These are phyloP conservation scores for Caenorhabditis macrosperma DNA, from an alignment of 2,888 invertebrate species.

Conservation along the genomic window DNA sequence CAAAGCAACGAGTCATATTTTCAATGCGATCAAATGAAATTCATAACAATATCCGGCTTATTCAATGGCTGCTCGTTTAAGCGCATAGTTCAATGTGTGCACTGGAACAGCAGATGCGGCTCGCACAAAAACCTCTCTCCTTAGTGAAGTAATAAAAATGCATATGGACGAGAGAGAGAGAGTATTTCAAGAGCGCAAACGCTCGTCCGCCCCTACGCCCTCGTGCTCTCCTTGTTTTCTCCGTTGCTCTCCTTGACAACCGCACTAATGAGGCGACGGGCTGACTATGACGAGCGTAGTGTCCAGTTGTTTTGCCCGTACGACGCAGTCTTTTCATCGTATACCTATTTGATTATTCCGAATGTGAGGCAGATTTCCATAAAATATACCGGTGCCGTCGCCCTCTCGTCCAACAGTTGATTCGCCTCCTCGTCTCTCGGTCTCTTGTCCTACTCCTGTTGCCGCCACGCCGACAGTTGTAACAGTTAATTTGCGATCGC, in stretches of 20 bases:
- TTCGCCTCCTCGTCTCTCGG: constrained; percentile 3
- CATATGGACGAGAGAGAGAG: not conserved
- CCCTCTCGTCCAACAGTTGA: not conserved
- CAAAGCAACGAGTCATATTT: not conserved
- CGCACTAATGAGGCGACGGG: not conserved
- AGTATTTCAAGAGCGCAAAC: not conserved
- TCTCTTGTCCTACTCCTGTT: constrained; percentile 8
- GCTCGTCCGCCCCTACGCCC: not conserved
- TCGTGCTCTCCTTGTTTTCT: constrained; percentile 2
- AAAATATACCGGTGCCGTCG: constrained; percentile 19
- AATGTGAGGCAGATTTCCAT: constrained; percentile 22
- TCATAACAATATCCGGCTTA: not conserved
- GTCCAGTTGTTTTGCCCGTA: constrained; percentile 18
- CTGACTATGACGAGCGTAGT: not conserved
- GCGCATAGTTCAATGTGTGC: not conserved
- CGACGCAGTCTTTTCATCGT: not conserved
- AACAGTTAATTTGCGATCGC: constrained; percentile 54
- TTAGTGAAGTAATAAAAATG: not conserved
- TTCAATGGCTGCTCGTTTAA: not conserved
- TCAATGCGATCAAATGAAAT: not conserved
- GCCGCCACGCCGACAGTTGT: constrained; percentile 42
- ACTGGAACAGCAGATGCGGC: too few species aligned
- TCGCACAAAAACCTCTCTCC: not conserved
- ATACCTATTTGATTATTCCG: constrained; percentile 2
- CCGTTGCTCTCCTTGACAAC: constrained; percentile 30